These are phyloP conservation scores for Eupleurogrammus muticus DNA, from an alignment of 2,797 vertebrate genomes.

Conservation along the genomic window DNA sequence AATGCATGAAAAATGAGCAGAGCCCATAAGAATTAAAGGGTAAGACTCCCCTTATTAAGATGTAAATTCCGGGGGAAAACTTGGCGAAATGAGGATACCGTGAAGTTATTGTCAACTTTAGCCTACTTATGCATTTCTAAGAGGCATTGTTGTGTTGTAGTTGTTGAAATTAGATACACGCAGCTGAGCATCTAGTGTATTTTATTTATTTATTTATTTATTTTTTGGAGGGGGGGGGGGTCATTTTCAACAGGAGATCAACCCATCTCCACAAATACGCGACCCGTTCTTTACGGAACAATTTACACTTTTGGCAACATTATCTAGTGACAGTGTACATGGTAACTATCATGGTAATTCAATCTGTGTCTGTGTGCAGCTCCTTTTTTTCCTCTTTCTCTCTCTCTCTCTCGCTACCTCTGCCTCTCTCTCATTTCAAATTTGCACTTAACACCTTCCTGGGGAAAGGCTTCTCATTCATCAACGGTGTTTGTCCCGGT, in stretches of 20 bases:
- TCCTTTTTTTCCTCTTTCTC: conserved; percentile 31
- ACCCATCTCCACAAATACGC: conserved; percentile 60
- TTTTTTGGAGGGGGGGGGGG: background rate
- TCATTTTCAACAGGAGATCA: conserved; percentile 68
- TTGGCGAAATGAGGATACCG: conserved; percentile 81
- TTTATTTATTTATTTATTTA: conserved; percentile 47
- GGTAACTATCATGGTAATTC: conserved; percentile 77
- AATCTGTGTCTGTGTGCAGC: conserved; percentile 59
- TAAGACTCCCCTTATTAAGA: conserved; percentile 86
- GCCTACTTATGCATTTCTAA: conserved; percentile 80
- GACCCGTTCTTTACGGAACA: conserved; percentile 70
- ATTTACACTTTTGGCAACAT: conserved; percentile 80
- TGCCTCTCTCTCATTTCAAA: conserved; percentile 82
- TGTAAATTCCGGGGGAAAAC: conserved; percentile 81
- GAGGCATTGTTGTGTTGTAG: conserved; percentile 71
- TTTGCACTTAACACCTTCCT: conserved; percentile 90
- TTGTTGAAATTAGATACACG: conserved; percentile 74
- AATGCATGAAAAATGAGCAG: conserved; percentile 87
- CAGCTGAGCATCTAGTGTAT: conserved; percentile 54
- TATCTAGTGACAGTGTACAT: conserved; percentile 76
- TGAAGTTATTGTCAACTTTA: conserved; percentile 83
- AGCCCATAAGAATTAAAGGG: conserved; percentile 85
- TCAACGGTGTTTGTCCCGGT: conserved; percentile 89
- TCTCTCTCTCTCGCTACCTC: conserved; percentile 47
- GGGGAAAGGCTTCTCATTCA: conserved; percentile 88